Evolutionary conservation across 2,888 invertebrate species (phyloP), one percentile per base, ranked within the genome.

Genomic region (Orchesellides sinensis): DNA sequence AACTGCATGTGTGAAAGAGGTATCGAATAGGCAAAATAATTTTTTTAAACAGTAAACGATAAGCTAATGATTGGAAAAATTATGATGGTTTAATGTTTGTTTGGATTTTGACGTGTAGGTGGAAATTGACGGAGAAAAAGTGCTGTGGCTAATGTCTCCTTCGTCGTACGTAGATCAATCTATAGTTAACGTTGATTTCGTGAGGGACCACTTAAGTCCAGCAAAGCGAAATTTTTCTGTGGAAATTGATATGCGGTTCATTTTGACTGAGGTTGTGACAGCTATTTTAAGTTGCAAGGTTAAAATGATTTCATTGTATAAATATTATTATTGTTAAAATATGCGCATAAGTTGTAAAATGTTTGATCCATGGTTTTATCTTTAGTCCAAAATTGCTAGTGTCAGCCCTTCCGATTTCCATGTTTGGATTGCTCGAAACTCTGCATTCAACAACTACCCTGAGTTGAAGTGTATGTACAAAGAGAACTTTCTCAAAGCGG

Each of bases 241-340:
- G 8, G 81, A 81, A 73, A 68, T 74, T 10, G 81, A 81, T n/a
- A 81, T 81, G 81, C 49, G 68, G 32, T 81, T 81, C 23, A 73
- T 61, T 19, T 23, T 81, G 27, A 49, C 61, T 14, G 81, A 81
- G 6, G 32, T 61, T 2, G 47, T 73, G 8, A 59, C 47, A 3
- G 45, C 73, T n/a, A 68, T 81, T 8, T 27, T 81, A n/a, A 56
- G 5, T 8, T 19, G 29, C 17, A 81, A 81, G 74, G 81, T 81
- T 5, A 59, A 56, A 25, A 59, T 14, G 14, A 27, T 72, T 40
- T 40, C 14, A 56, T 45, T 59, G 2, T 35, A 8, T 56, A 23
- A 32, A 32, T 32, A 6, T 32, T 32, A 10, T 40, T 40, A n/a
- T 40, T 2, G 10, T 40, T 40, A 14, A n/a, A n/a, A n/a, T n/a